Evolutionary conservation across 2,113 vertebrate genomes (phyloP).

Genomic region (Propithecus coquereli): DNA sequence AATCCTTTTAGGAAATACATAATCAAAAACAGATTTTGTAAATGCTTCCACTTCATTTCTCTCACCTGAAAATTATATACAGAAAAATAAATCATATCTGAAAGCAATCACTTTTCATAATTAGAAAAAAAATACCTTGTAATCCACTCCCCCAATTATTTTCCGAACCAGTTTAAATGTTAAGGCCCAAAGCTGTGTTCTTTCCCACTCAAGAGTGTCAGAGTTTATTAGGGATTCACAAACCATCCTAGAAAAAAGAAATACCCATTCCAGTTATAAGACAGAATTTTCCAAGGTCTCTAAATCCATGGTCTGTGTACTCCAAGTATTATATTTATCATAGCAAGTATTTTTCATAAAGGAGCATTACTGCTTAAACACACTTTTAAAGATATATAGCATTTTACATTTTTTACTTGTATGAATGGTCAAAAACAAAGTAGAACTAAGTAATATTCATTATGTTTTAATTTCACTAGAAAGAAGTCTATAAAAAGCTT

Average conservation of each 20-base stretch:
- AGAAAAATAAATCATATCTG: neutral
- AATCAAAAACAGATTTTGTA: neutral
- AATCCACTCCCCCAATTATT: constrained; percentile 98
- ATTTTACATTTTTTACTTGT: neutral
- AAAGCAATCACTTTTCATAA: constrained; percentile 16
- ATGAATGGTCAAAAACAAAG: constrained; percentile 2
- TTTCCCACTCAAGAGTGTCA: constrained; percentile 95
- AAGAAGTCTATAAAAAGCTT: neutral
- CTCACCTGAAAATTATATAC: neutral
- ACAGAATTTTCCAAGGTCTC: constrained; percentile 10
- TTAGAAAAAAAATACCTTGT: constrained; percentile 91
- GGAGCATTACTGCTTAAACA: neutral
- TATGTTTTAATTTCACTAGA: neutral
- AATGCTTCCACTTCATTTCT: neutral
- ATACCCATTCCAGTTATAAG: neutral
- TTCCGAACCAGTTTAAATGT: constrained; percentile 96
- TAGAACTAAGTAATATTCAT: neutral
- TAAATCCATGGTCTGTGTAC: neutral
- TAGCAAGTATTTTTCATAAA: neutral
- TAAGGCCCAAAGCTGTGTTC: constrained; percentile 96
- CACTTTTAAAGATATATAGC: neutral
- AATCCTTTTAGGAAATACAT: neutral
- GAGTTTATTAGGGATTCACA: constrained; percentile 95
- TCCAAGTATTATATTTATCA: neutral
- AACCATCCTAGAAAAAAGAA: constrained; percentile 89